A percentile compares a stretch with the other conserved stretches of the same genome.
Conservation (phyloP, 1,140 invertebrate species). For the Laodelphax striatellus region DNA sequence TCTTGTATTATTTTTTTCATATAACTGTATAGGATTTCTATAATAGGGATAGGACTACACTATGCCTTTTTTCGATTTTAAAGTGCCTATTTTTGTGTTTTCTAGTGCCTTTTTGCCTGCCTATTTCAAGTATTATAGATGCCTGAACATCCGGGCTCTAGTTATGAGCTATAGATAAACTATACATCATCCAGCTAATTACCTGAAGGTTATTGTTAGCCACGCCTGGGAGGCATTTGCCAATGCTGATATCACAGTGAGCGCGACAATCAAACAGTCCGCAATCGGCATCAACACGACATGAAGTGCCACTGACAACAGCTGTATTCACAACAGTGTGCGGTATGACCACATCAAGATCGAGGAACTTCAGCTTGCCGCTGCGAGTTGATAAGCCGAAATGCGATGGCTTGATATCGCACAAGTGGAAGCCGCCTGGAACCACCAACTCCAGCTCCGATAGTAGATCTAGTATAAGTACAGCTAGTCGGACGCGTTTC, state of each 20-base stretch:
- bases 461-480: slow-evolving; percentile 47
- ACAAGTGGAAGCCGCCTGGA: slow-evolving; percentile 45
- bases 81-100: too few relatives aligned
- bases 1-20: too few relatives aligned
- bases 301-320: slow-evolving; percentile 32
- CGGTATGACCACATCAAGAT: slow-evolving; percentile 44
- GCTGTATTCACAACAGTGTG: slow-evolving; percentile 33
- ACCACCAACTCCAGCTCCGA: slow-evolving; percentile 42
- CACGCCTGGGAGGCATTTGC: slow-evolving; percentile 38
- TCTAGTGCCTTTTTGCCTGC: too few relatives aligned
- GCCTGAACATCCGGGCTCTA: too few relatives aligned
- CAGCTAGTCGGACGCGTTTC: slow-evolving; percentile 37
- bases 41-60: too few relatives aligned
- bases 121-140: too few relatives aligned
- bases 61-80: too few relatives aligned
- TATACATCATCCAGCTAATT: background rate
- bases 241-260: slow-evolving; percentile 35
- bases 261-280: slow-evolving; percentile 52
- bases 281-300: slow-evolving; percentile 45
- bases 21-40: too few relatives aligned
- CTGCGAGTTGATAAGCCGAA: slow-evolving; percentile 44
- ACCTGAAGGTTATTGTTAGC: slow-evolving; percentile 52
- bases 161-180: too few relatives aligned
- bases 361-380: slow-evolving; percentile 42
- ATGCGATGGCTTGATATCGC: slow-evolving; percentile 52